phyloP scores from a whole-genome alignment of 2,888 invertebrate species.

The Drosophila longiperda region DNA sequence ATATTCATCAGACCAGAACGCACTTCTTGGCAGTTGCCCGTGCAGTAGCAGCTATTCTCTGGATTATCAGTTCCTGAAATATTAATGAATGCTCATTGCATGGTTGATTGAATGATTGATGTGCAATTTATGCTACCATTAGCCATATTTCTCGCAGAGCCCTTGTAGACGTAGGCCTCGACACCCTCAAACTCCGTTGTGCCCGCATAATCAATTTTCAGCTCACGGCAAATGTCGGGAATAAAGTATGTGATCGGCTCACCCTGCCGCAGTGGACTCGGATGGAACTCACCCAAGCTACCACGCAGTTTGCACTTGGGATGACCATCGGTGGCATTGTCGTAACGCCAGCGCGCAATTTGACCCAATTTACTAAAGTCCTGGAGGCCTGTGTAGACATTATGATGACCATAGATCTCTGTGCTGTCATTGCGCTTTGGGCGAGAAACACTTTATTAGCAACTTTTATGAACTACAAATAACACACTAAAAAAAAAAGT shows the following conservation, averaged over 20 bases:
- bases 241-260: slow-evolving; percentile 88
- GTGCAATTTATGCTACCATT: slow-evolving; percentile 86
- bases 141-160: slow-evolving; percentile 88
- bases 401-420: slow-evolving; percentile 85
- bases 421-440: slow-evolving; percentile 91
- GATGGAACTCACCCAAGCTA: slow-evolving; percentile 92
- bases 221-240: slow-evolving; percentile 90
- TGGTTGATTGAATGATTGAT: too few species aligned
- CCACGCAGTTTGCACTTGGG: slow-evolving; percentile 88
- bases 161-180: slow-evolving; percentile 88
- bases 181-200: slow-evolving; percentile 87
- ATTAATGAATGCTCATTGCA: background rate
- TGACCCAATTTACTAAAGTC: slow-evolving; percentile 88
- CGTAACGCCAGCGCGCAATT: slow-evolving; percentile 90
- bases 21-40: slow-evolving; percentile 87
- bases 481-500: background rate
- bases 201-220: slow-evolving; percentile 87
- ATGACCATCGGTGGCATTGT: slow-evolving; percentile 86
- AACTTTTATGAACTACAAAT: background rate
- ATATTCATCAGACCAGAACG: slow-evolving; percentile 91
- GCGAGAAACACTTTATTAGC: slow-evolving; percentile 6
- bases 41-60: slow-evolving; percentile 89
- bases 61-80: slow-evolving; percentile 86
- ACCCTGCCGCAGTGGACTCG: slow-evolving; percentile 87
- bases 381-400: slow-evolving; percentile 90